Base-by-base conservation (phyloP, 2,113 vertebrate species). In the Nibea albiflora region DNA sequence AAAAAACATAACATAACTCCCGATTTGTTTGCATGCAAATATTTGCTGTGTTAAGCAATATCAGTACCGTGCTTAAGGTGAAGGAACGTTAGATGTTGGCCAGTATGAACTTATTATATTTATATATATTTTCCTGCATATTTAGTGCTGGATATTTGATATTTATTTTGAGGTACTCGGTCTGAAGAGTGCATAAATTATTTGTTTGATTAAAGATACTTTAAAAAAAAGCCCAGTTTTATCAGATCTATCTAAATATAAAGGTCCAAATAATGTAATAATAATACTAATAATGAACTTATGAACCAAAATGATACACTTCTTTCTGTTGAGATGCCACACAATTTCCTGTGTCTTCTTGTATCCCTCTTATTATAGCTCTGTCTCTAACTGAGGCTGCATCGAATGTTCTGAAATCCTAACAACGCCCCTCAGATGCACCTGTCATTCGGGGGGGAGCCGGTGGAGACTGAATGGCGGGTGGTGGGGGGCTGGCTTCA, bases 401-500 rank as follows among this genome's bases (percentile, higher is more conserved):
- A n/a, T 20, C 47, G 61, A 57, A 66, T 83, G 22, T 20, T 77
- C 22, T 63, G 75, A 74, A 61, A 66, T 85, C 53, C 62, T 2
- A 66, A 61, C 63, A 73, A 67, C 66, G 20, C 66, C 73, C 73
- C 71, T 73, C 76, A 31, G 53, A 39, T 72, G 73, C 85, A 90
- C 88, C 83, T 88, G 81, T 86, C 70, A 50, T 69, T 72, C 52
- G 70, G 62, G 35, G 35, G 22, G 22, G 50, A 28, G 67, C 50
- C 35, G 49, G 15, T 67, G 22, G 47, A 62, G 62, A 61, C 70
- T 31, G 62, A 75, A 42, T 47, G 63, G 22, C 2, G 4, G 17
- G 19, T 6, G 31, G 31, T 6, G 31, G 31, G 16, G 11, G 19
- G 19, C 22, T 50, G 56, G 22, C 49, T 42, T 71, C 53, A 52